A percentile compares a stretch with the other conserved stretches of the same genome.
Conservation (phyloP, 2,797 vertebrate genomes). For the Buphagus erythrorhynchus region DNA sequence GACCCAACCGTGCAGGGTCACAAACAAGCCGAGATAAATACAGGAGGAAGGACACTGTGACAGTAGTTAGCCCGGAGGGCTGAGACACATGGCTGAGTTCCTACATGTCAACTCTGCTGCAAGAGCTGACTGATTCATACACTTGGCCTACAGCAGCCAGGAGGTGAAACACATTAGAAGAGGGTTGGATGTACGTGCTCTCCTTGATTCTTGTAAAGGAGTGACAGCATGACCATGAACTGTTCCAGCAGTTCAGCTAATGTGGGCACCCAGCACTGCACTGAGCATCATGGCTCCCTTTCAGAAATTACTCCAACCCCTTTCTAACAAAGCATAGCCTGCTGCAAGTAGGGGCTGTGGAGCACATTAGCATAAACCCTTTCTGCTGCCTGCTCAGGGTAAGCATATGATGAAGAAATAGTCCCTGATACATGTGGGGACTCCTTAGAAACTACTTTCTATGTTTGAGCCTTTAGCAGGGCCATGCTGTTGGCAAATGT, state of each 20-base stretch:
- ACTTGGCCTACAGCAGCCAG: background rate
- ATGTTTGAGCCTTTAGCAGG: background rate
- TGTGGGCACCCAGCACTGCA: rapidly evolving
- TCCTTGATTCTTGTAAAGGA: background rate
- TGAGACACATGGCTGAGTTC: constrained; percentile 41
- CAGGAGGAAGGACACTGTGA: constrained; percentile 37
- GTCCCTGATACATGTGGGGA: background rate
- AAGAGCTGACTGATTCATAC: constrained; percentile 43
- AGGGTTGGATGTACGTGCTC: background rate
- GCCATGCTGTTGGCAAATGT: rapidly evolving
- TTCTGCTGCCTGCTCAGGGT: background rate
- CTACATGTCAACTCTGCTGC: constrained; percentile 30
- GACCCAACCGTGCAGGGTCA: background rate
- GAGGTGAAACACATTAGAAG: constrained; percentile 8
- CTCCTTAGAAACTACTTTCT: background rate
- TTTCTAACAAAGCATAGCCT: background rate
- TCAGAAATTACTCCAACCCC: rapidly evolving
- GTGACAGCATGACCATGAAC: background rate
- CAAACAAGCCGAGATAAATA: background rate
- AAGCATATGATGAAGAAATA: background rate
- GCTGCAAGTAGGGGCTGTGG: background rate
- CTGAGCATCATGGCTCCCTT: background rate
- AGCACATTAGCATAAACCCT: background rate
- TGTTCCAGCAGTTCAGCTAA: background rate
- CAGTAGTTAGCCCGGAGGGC: constrained; percentile 10